Evolutionary conservation across 2,113 vertebrate genomes (phyloP).

Genomic region (Desmodus rotundus): DNA sequence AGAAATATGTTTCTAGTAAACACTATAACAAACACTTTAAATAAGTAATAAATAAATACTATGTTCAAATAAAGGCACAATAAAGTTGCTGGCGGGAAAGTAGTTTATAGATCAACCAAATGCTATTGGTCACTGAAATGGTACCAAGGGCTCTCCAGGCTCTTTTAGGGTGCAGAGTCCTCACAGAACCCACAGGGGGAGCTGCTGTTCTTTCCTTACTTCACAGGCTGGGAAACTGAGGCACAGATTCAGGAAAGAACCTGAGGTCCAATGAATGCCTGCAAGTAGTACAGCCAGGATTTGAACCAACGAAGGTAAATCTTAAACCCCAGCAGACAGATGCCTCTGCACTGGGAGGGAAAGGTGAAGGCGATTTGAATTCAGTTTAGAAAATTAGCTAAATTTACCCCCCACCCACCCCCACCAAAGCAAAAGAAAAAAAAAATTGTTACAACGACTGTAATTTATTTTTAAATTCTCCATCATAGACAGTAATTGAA

Average conservation of each 20-base stretch:
- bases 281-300: background rate
- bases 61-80: background rate
- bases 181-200: background rate
- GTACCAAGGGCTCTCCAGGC: background rate
- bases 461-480: background rate
- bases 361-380: background rate
- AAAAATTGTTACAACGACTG: background rate
- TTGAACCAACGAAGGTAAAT: background rate
- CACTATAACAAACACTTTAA: background rate
- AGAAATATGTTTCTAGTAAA: background rate
- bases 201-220: background rate
- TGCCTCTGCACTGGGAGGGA: background rate
- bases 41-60: background rate
- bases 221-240: background rate
- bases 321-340: background rate
- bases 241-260: background rate
- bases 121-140: background rate
- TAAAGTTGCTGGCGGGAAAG: background rate
- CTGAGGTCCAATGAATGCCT: background rate
- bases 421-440: background rate
- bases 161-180: rapidly evolving
- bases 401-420: background rate
- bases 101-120: background rate
- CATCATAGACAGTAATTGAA: background rate
- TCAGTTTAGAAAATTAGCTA: background rate